Base-by-base conservation (phyloP, 2,797 vertebrate genomes). In the Gymnoscopelus braueri region DNA sequence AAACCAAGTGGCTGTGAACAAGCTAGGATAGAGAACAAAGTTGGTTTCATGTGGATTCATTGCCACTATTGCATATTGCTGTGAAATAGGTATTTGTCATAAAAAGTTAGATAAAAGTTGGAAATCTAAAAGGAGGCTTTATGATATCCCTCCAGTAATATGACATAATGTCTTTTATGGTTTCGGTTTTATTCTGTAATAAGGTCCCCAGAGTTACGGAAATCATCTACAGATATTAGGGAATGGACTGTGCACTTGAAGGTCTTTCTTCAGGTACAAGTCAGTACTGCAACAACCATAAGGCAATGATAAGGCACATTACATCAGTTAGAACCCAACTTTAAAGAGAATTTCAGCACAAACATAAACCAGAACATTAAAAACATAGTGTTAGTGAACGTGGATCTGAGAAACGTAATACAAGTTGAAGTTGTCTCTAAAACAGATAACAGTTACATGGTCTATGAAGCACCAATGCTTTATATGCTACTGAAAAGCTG, bases 161-260 rank as follows among this genome's bases (percentile, higher is more conserved):
- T 44, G 39, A 44, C 39, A 44, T 3, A 53, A 26, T 56, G 9
- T 29, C 24, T 56, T 56, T 56, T 54, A 54, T 54, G 35, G 24
- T 32, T 44, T 53, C n/a, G 29, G 26, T 24, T 67, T 63, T 4
- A n/a, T 53, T 63, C 8, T 26, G 3, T 50, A 67, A 77, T 32
- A 67, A 0, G 39, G 7, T 47, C 32, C 32, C 23, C 1, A 24
- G 24, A 32, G n/a, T 52, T 48, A 47, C 63, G 49, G 6, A 62
- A 56, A 48, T 39, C 47, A 66, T 63, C 58, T 75, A 82, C 49
- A 35, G 58, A 65, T n/a, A 32, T 19, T 15, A 48, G 26, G 26
- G 32, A 63, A 82, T 70, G 82, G 67, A 69, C 69, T 89, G 83
- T 85, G 88, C 85, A 86, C 89, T 90, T 92, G 92, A 94, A 94